Evolutionary conservation across 1,140 invertebrate species (phyloP), one percentile per base, ranked within the genome.

Genomic region (Tenebrio molitor): DNA sequence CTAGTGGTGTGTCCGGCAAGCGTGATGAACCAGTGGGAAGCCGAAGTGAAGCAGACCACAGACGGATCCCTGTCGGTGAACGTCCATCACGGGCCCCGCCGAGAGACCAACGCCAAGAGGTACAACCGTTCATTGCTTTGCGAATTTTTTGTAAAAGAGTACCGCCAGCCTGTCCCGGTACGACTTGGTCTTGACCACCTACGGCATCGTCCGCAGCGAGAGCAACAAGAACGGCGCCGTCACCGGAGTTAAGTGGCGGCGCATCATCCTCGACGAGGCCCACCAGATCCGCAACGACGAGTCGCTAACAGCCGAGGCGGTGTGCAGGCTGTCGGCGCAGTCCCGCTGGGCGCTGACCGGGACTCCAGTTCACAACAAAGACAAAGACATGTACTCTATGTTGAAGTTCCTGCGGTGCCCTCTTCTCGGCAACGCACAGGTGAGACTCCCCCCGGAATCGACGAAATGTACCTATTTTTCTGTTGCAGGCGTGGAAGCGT

Each of bases 341-440:
- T 86, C 88, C 21, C 88, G 94, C 36, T 98, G 96, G 95, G 91
- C 89, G 0, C 84, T 99, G 0, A 97, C 96, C 3, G 97, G 97
- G 8, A 99, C 97, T 0, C 97, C 97, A 0, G 92, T 99, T 63
- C 97, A 99, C 75, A 99, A 99, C 81, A 93, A 95, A 81, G 91
- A 96, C 79, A 81, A 92, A 33, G 96, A 98, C 84, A 86, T 98
- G 14, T 98, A 91, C 84, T 91, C 95, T 0, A 83, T 98, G 14
- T 81, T 98, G 0, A 94, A 95, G 81, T 97, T 96, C 83, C 80
- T 97, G 0, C 84, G 89, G 12, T 94, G 92, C 81, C 87, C 90
- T n/a, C 95, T 95, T 0, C 97, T 97, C 81, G 91, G 97, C 84
- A 93, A 97, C 78, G 83, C 68, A 8, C 25, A 29, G 25, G 25